Evolutionary conservation across 2,797 vertebrate species (phyloP).

Genomic region (Cynopterus sphinx): DNA sequence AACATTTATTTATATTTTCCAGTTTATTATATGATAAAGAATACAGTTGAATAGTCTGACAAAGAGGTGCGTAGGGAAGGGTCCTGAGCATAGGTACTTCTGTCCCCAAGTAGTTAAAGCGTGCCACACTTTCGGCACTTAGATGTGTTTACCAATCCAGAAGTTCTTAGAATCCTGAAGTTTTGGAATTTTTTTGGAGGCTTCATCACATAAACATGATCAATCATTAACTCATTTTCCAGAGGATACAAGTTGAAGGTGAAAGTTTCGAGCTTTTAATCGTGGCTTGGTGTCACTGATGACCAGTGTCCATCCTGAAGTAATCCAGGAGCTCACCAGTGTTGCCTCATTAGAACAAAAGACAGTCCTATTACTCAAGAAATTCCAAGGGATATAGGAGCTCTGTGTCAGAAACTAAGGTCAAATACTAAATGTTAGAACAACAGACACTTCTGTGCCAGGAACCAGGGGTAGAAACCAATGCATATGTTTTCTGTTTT

Average conservation of each 20-base stretch:
- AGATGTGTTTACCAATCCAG: background rate
- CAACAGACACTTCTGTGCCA: background rate
- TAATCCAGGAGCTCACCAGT: background rate
- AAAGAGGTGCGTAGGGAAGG: background rate
- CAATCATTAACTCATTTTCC: background rate
- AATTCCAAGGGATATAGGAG: background rate
- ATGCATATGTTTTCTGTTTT: background rate
- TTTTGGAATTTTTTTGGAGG: background rate
- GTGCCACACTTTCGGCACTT: no score
- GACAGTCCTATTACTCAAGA: background rate
- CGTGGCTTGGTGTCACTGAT: background rate
- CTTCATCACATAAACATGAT: background rate
- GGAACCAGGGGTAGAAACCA: background rate
- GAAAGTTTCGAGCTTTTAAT: background rate
- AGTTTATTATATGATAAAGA: background rate
- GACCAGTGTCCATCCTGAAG: background rate
- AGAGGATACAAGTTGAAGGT: background rate
- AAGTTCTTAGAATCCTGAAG: background rate
- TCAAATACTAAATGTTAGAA: background rate
- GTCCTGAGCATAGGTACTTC: background rate
- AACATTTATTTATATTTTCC: background rate
- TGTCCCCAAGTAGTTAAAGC: background rate
- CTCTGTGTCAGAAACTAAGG: background rate
- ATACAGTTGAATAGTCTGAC: background rate
- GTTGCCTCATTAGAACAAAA: background rate